Conservation (phyloP, 2,888 invertebrate species). For the Aphidoletes aphidimyza region DNA sequence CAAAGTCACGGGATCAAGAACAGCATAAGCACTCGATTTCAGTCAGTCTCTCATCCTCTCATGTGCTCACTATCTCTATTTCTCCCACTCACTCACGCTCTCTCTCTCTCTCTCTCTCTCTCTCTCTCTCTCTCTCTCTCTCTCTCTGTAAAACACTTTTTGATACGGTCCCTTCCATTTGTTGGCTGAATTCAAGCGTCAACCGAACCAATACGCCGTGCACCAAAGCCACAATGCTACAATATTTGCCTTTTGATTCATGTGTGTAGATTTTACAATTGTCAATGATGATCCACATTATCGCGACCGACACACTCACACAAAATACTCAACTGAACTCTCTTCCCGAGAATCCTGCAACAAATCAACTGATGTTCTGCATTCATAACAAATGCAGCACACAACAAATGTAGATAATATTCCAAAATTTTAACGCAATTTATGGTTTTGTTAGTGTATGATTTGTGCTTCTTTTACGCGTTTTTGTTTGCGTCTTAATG, state of each 20-base stretch:
- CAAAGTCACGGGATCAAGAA: conserved; percentile 51
- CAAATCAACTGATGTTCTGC: conserved; percentile 9
- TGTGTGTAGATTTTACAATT: conserved; percentile 39
- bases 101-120: no score
- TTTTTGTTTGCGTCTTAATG: conserved; percentile 23
- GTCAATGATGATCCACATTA: conserved; percentile 52
- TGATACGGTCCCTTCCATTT: neutral
- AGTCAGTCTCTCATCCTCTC: no score
- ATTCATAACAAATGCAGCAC: conserved; percentile 10
- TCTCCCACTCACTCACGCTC: no score
- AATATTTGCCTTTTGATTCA: conserved; percentile 14
- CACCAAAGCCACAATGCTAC: neutral
- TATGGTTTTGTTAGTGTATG: conserved; percentile 34
- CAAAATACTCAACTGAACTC: neutral
- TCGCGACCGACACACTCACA: conserved; percentile 30
- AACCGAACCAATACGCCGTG: neutral
- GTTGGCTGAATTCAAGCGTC: neutral
- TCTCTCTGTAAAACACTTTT: conserved; percentile 20
- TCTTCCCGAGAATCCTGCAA: neutral
- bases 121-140: no score
- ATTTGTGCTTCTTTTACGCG: conserved; percentile 27
- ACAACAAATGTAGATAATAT: conserved; percentile 21
- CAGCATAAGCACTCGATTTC: conserved; percentile 18
- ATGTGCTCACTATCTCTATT: no score
- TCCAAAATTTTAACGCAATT: conserved; percentile 29